A percentile compares a stretch with the other conserved stretches of the same genome.
phyloP scores from a whole-genome alignment of 2,888 invertebrate genomes.

The Plemyria rubiginata region DNA sequence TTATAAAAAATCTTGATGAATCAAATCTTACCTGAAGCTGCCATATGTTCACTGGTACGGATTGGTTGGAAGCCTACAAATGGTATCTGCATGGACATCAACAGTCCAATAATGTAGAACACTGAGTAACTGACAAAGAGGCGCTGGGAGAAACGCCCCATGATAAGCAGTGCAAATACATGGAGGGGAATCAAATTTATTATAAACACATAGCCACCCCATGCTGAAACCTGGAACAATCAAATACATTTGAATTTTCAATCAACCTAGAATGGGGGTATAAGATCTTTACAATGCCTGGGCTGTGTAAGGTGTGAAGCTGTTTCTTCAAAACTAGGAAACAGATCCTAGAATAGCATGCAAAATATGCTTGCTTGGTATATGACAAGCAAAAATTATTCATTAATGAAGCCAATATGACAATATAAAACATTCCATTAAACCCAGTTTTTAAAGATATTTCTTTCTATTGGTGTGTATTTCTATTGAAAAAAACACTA shows the following conservation, averaged over 20 bases:
- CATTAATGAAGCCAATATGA: too few relatives aligned
- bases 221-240: slow-evolving; percentile 93
- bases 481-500: too few relatives aligned
- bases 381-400: too few relatives aligned
- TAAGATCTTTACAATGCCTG: too few relatives aligned
- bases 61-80: slow-evolving; percentile 99
- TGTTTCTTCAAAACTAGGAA: too few relatives aligned
- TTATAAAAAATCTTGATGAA: not conserved
- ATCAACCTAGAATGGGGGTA: not conserved
- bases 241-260: not conserved
- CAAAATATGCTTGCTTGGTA: too few relatives aligned
- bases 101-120: slow-evolving; percentile 97
- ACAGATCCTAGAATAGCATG: too few relatives aligned
- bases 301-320: too few relatives aligned
- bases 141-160: slow-evolving; percentile 97
- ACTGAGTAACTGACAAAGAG: slow-evolving; percentile 98
- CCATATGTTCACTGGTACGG: slow-evolving; percentile 99
- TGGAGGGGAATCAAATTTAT: slow-evolving; percentile 99
- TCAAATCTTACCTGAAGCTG: slow-evolving; percentile 90
- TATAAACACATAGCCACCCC: slow-evolving; percentile 99
- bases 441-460: too few relatives aligned
- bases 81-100: slow-evolving; percentile 98
- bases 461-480: too few relatives aligned
- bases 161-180: slow-evolving; percentile 96
- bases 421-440: too few relatives aligned